Conservation (phyloP, 2,797 vertebrate species). For the Buphagus erythrorhynchus region DNA sequence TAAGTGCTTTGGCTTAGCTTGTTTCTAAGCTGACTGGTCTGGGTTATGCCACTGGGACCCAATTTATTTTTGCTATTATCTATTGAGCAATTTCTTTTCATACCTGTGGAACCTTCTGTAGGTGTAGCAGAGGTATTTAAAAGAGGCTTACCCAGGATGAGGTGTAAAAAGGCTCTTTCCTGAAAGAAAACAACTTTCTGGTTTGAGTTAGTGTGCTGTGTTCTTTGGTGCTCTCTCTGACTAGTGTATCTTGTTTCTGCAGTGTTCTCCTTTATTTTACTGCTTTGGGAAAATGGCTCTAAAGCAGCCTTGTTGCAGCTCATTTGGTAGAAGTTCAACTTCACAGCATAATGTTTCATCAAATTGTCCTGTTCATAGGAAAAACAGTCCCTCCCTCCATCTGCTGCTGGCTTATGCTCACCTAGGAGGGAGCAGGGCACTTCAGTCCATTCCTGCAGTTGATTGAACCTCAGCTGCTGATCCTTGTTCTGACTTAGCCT, state of each 20-base stretch:
- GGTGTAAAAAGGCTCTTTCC: neutral
- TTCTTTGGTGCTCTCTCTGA: neutral
- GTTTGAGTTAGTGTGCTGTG: neutral
- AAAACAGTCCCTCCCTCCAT: constrained; percentile 32
- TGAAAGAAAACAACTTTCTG: neutral
- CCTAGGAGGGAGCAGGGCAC: neutral
- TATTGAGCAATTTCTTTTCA: neutral
- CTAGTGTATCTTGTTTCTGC: neutral
- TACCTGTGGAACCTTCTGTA: neutral
- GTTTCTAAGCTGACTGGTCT: neutral
- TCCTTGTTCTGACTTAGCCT: neutral
- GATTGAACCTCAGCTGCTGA: neutral
- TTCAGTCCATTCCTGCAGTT: neutral
- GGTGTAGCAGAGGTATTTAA: neutral
- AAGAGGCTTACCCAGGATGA: neutral
- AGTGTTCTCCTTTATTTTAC: neutral
- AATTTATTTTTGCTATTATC: neutral
- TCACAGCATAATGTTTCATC: constrained; percentile 9
- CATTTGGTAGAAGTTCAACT: constrained; percentile 19
- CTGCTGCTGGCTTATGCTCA: constrained; percentile 6
- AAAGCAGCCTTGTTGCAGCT: neutral
- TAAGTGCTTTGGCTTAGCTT: neutral
- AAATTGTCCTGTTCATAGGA: constrained; percentile 10
- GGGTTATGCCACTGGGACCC: neutral
- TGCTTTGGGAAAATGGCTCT: neutral